Evolutionary conservation across 2,888 invertebrate species (phyloP).

Genomic region (Meiosimyza platycephala): DNA sequence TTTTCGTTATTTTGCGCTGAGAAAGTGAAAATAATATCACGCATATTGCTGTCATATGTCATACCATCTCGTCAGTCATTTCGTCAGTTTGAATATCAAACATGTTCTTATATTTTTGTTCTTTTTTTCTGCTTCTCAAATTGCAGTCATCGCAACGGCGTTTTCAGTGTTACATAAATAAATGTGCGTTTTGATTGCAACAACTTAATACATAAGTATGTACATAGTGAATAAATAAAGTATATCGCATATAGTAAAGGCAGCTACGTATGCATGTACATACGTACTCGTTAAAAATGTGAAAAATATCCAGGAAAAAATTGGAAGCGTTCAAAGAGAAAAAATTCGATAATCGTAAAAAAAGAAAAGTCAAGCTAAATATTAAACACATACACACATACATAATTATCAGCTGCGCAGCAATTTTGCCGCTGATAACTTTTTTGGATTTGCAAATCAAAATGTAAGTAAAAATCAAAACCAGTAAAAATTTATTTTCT

Average conservation of each 20-base stretch:
- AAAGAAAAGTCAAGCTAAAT: background rate
- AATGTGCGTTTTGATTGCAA: background rate
- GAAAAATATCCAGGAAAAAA: slow-evolving; percentile 13
- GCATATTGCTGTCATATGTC: background rate
- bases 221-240: background rate
- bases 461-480: no score
- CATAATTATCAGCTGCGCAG: background rate
- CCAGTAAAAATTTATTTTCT: no score
- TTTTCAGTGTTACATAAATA: slow-evolving; percentile 22
- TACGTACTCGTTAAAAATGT: slow-evolving; percentile 29
- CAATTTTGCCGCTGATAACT: slow-evolving; percentile 13
- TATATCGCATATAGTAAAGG: background rate
- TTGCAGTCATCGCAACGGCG: background rate
- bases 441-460: background rate
- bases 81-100: slow-evolving; percentile 1
- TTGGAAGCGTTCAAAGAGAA: slow-evolving; percentile 7
- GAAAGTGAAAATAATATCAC: slow-evolving; percentile 15
- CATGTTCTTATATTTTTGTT: background rate
- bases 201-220: background rate
- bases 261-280: slow-evolving; percentile 3
- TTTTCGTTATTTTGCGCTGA: slow-evolving; percentile 9
- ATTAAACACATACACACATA: no score
- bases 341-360: slow-evolving; percentile 1
- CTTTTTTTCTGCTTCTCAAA: background rate
- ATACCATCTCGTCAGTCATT: no score